Evolutionary conservation across 2,113 vertebrate genomes (phyloP), one percentile per base, ranked within the genome.

Genomic region (Vulpes vulpes): DNA sequence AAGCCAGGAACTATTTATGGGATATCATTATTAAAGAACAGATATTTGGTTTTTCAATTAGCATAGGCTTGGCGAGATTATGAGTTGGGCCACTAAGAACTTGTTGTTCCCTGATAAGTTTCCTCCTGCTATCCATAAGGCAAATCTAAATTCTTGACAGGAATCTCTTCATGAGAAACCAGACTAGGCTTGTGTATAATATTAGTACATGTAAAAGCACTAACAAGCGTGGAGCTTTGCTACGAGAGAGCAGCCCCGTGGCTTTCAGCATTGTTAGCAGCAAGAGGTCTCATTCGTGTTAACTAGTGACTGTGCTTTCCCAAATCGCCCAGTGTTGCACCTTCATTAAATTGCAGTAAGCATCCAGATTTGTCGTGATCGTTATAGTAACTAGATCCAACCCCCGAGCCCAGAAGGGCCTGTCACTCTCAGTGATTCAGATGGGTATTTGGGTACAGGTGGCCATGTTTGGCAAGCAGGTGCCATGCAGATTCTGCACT

Each of bases 1-100:
- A 93, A 74, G 84, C 84, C 49, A 30, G 93, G 30, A 83, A 57
- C 94, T 90, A 35, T 96, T 97, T 95, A 59, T 94, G 83, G 95
- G 74, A 12, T 35, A 92, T 78, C 69, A 11, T 95, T 80, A 88
- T 78, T 86, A 71, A 96, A 91, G 55, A 92, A 35, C 43, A 85
- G 88, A 27, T n/a, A 64, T 6, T 81, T 83, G 25, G 23, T 71
- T 90, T 96, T 96, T 76, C 87, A 95, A 0, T 94, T 65, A 91
- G 82, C 6, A 14, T 32, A 23, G 59, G 25, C n/a, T 82, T 32
- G 30, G 35, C 4, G n/a, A 88, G 67, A 51, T 11, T 27, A 22
- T 8, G 55, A 79, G 27, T 23, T 73, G 51, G 89, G 32, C 11
- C 86, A 62, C 55, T 20, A 11, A 82, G 67, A 91, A 11, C 86